Conservation (phyloP, 2,888 invertebrate genomes). For the Eurytoma californica region DNA sequence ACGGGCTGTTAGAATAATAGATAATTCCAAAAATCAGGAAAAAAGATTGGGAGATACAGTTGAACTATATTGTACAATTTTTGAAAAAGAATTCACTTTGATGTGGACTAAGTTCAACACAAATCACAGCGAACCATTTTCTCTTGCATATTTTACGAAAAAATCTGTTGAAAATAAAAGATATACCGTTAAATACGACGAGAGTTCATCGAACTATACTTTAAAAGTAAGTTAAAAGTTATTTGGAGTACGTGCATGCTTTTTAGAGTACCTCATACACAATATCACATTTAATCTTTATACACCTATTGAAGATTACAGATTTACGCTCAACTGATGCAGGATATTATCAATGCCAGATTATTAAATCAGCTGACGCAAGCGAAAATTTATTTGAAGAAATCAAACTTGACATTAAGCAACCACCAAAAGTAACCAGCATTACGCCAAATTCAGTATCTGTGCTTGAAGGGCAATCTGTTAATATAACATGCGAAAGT, state of each 20-base stretch:
- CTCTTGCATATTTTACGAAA: background rate
- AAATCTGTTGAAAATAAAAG: background rate
- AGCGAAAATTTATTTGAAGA: slow-evolving; percentile 14
- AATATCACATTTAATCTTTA: background rate
- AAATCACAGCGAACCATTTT: background rate
- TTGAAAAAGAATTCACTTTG: background rate
- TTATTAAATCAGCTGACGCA: background rate
- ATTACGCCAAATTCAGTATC: background rate
- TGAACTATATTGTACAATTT: slow-evolving; percentile 18
- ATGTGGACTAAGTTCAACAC: slow-evolving; percentile 18
- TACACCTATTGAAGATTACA: slow-evolving; percentile 8
- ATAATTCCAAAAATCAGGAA: slow-evolving; percentile 4
- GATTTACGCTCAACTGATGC: slow-evolving; percentile 5
- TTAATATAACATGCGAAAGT: slow-evolving; percentile 19
- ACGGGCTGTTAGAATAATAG: background rate
- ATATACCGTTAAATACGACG: slow-evolving; percentile 10
- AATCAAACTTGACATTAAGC: slow-evolving; percentile 17
- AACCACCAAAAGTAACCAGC: slow-evolving; percentile 22
- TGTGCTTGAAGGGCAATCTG: slow-evolving; percentile 14
- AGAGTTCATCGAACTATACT: background rate
- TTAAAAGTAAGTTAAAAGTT: slow-evolving; percentile 6
- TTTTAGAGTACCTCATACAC: background rate
- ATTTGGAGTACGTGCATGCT: background rate
- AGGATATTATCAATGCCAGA: slow-evolving; percentile 29
- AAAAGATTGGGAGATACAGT: slow-evolving; percentile 6